Conservation (phyloP, 1,140 invertebrate species). For the Microplitis mediator region DNA sequence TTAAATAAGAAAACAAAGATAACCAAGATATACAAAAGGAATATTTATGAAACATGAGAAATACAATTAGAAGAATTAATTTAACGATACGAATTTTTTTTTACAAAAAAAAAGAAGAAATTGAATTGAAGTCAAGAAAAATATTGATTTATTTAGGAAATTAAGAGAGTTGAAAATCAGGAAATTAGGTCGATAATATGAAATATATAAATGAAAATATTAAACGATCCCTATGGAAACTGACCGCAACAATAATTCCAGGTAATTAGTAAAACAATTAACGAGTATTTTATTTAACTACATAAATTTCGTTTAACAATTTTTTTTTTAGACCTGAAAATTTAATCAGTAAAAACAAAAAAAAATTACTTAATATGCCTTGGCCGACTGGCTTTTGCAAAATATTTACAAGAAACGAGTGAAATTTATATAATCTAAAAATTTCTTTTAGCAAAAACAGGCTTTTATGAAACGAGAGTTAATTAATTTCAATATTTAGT, state of each 20-base stretch:
- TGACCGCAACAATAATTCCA: not conserved
- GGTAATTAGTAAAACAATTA: slow-evolving; percentile 4
- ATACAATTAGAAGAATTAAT: no score
- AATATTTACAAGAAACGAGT: not conserved
- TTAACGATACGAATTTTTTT: no score
- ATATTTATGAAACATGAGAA: no score
- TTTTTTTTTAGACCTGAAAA: slow-evolving; percentile 8
- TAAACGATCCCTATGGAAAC: not conserved
- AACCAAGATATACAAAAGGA: no score
- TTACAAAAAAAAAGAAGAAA: not conserved
- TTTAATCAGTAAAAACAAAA: not conserved
- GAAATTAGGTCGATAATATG: not conserved
- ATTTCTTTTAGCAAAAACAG: not conserved
- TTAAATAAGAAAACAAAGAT: no score
- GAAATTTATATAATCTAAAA: not conserved
- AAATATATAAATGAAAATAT: not conserved
- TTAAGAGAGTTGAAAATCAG: not conserved
- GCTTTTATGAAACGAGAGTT: not conserved
- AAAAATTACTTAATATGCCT: not conserved
- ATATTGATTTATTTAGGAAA: not conserved
- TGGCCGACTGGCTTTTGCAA: slow-evolving; percentile 9
- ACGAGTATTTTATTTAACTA: not conserved
- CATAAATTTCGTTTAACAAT: not conserved
- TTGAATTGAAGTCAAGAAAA: not conserved
- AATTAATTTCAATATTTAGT: not conserved